These are phyloP conservation scores for Etheostoma spectabile DNA, from an alignment of 2,113 vertebrate genomes.

Conservation along the genomic window DNA sequence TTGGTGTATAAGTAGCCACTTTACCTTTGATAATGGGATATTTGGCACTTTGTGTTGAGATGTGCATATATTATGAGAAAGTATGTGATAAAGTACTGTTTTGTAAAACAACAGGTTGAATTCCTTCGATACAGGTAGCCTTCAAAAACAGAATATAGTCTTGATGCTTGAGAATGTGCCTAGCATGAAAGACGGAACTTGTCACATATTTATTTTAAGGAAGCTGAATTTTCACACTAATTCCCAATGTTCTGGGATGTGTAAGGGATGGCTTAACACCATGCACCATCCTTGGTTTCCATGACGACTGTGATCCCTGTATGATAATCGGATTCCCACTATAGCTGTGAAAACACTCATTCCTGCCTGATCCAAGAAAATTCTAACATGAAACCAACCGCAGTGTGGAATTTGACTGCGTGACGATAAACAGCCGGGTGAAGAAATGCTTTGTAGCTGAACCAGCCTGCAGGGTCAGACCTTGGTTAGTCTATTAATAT, in stretches of 20 bases:
- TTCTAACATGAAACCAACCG: conserved; percentile 46
- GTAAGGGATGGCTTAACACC: conserved; percentile 76
- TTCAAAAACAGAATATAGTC: not conserved
- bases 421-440: conserved; percentile 25
- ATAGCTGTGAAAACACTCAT: conserved; percentile 78
- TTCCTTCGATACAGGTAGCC: not conserved
- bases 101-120: not conserved
- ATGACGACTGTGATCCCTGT: conserved; percentile 83
- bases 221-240: conserved; percentile 77
- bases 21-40: not conserved
- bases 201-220: conserved; percentile 73
- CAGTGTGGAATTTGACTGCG: conserved; percentile 41
- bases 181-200: conserved; percentile 27
- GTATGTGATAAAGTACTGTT: not conserved
- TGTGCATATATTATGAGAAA: not conserved
- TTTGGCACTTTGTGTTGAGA: not conserved
- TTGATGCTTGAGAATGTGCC: not conserved
- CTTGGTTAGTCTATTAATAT: conserved; percentile 46
- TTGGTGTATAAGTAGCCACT: not conserved
- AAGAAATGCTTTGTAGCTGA: conserved; percentile 40
- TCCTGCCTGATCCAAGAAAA: conserved; percentile 66
- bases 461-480: conserved; percentile 40
- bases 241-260: conserved; percentile 78
- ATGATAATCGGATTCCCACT: conserved; percentile 81
- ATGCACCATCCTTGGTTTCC: conserved; percentile 81